A percentile compares a stretch with the other conserved stretches of the same genome.
These are phyloP conservation scores for Diorhabda sublineata DNA, from an alignment of 1,140 invertebrate genomes.

Conservation along the genomic window DNA sequence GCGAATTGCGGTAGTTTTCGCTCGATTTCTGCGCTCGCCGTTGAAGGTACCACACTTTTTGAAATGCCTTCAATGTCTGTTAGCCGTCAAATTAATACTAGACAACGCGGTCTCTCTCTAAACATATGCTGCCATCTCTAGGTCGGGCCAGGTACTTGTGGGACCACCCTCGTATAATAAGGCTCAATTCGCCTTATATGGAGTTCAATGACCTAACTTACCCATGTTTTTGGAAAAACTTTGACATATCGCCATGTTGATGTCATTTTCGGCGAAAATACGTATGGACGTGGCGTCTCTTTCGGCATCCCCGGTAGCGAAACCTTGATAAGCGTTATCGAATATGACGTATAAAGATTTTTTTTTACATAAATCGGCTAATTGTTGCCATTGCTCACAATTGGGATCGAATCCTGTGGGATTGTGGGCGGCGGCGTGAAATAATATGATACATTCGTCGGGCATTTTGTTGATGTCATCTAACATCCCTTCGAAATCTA, in stretches of 20 bases:
- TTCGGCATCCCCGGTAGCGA: slow-evolving; percentile 92
- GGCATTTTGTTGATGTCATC: slow-evolving; percentile 85
- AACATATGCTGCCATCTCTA: too few relatives aligned
- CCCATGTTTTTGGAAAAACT: slow-evolving; percentile 99
- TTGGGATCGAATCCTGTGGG: slow-evolving; percentile 93
- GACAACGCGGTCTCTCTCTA: too few relatives aligned
- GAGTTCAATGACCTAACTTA: neutral
- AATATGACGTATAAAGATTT: slow-evolving; percentile 86
- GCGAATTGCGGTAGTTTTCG: too few relatives aligned
- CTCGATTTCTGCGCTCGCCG: too few relatives aligned
- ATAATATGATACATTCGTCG: slow-evolving; percentile 81
- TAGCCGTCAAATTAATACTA: too few relatives aligned
- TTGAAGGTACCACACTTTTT: too few relatives aligned
- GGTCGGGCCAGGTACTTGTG: too few relatives aligned
- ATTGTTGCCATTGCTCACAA: slow-evolving; percentile 75
- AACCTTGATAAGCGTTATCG: slow-evolving; percentile 96
- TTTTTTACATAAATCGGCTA: slow-evolving; percentile 73
- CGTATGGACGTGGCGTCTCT: slow-evolving; percentile 77
- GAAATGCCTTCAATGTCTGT: too few relatives aligned
- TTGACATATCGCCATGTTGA: slow-evolving; percentile 85
- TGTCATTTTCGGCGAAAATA: slow-evolving; percentile 68
- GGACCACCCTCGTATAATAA: too few relatives aligned
- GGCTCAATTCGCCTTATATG: too few relatives aligned
- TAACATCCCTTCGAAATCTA: slow-evolving; percentile 87
- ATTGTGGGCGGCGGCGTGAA: slow-evolving; percentile 97